These are phyloP conservation scores for Adrianichthys oophorus DNA, from an alignment of 2,797 vertebrate genomes.

Conservation along the genomic window DNA sequence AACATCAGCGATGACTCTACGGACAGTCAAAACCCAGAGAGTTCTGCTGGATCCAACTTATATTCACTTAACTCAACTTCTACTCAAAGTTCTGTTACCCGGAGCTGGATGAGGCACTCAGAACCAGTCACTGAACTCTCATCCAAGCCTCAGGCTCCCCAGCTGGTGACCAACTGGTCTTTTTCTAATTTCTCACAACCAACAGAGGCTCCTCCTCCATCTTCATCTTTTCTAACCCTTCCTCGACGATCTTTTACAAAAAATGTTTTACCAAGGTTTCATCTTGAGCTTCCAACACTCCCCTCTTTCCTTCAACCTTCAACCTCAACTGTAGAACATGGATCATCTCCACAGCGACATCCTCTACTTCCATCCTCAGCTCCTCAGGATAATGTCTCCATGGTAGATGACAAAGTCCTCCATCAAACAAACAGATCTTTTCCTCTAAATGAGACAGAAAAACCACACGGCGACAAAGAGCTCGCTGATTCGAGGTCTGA, in stretches of 20 bases:
- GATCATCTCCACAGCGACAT: conserved; percentile 17
- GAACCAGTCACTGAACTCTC: neutral
- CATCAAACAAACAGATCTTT: conserved; percentile 33
- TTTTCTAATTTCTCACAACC: conserved; percentile 15
- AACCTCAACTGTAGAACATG: conserved; percentile 5
- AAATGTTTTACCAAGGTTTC: conserved; percentile 36
- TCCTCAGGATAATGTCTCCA: neutral
- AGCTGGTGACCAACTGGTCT: too few species aligned
- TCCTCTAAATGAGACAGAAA: conserved; percentile 35
- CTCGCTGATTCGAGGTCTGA: conserved; percentile 53
- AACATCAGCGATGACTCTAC: conserved; percentile 1
- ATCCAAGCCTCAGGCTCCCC: neutral
- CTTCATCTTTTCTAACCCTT: conserved; percentile 7
- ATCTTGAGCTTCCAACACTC: conserved; percentile 18
- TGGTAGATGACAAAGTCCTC: conserved; percentile 10
- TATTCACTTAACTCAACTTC: conserved; percentile 8
- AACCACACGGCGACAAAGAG: conserved; percentile 54
- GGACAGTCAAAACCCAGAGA: conserved; percentile 2
- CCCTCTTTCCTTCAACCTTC: conserved; percentile 8
- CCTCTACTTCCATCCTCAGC: conserved; percentile 1
- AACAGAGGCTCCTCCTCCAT: conserved; percentile 12
- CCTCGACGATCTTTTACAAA: conserved; percentile 8
- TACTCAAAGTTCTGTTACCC: conserved; percentile 3
- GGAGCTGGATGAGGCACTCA: neutral
- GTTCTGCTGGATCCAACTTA: neutral